Evolutionary conservation across 2,797 vertebrate genomes (phyloP), one percentile per base, ranked within the genome.

Genomic region (Anolis apletophallus): DNA sequence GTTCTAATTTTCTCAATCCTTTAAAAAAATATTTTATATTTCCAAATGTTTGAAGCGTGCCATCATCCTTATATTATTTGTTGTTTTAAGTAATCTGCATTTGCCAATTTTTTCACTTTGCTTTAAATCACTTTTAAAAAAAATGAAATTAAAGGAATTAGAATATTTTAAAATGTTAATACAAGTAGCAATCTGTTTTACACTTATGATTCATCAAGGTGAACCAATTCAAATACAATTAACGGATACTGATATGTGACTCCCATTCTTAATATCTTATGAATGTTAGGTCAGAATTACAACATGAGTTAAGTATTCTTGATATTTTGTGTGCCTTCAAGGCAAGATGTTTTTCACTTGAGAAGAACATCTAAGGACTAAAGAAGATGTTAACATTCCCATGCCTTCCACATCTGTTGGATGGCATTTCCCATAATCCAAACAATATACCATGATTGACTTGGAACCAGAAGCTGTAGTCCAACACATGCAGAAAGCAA

Each of bases 121-220:
- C 21, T 78, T 83, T 77, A 85, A 88, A 88, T 85, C 74, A 57
- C 23, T 40, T 12, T 61, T 90, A 85, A 17, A 46, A 81, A 84
- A 79, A 50, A 1, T 19, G 16, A 40, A 68, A 80, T 85, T 71
- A 71, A 57, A n/a, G 23, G 21, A n/a, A 86, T 90, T 55, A 92
- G 34, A 88, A 90, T 87, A 87, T 8, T 69, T 57, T 26, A 54
- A 83, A 46, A n/a, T 81, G 93, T 77, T 89, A 71, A 78, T 72
- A 54, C n/a, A 77, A 55, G 77, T 81, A 5, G n/a, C 8, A 34
- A 29, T 52, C 13, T 34, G n/a, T 29, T 80, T 61, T 59, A 84
- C 82, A 55, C 86, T 59, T 91, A 93, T 82, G 83, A 84, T 23
- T 34, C 1, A 78, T 74, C 9, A 13, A 13, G 6, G 83, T 92